Conservation (phyloP, 2,888 invertebrate genomes). For the Cephus pulcher region DNA sequence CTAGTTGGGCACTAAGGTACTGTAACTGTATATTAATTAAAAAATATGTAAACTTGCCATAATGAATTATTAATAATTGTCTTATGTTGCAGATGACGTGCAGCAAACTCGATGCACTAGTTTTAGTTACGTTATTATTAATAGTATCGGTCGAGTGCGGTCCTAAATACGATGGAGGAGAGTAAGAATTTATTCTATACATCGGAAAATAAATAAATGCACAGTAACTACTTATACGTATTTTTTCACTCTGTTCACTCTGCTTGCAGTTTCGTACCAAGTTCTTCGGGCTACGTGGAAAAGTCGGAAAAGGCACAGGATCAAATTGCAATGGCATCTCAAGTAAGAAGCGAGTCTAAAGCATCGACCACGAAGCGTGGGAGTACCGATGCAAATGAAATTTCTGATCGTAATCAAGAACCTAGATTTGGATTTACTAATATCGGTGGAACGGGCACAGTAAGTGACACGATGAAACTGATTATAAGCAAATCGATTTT, state of each 20-base stretch:
- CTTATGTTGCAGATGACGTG: slow-evolving; percentile 38
- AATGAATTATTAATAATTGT: slow-evolving; percentile 3
- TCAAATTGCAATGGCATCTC: slow-evolving; percentile 54
- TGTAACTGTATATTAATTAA: neutral
- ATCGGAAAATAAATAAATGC: neutral
- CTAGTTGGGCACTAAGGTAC: neutral
- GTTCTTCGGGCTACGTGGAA: slow-evolving; percentile 56
- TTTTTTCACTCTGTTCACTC: neutral
- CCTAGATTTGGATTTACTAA: slow-evolving; percentile 64
- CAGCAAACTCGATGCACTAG: slow-evolving; percentile 6
- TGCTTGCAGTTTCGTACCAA: slow-evolving; percentile 65
- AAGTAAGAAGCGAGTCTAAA: slow-evolving; percentile 35
- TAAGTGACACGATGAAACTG: slow-evolving; percentile 33
- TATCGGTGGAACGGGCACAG: slow-evolving; percentile 57
- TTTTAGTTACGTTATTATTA: slow-evolving; percentile 12
- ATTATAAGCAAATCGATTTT: slow-evolving; percentile 7
- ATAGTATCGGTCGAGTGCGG: slow-evolving; percentile 39
- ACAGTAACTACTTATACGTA: neutral
- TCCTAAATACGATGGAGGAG: slow-evolving; percentile 58
- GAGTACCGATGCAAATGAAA: slow-evolving; percentile 40
- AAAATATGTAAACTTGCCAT: neutral
- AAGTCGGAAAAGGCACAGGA: slow-evolving; percentile 52
- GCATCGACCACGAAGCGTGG: slow-evolving; percentile 35
- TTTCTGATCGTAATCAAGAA: slow-evolving; percentile 56
- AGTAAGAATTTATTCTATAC: slow-evolving; percentile 41